Conservation (phyloP, 2,888 invertebrate species). For the Lepidocyrtoides sp. region DNA sequence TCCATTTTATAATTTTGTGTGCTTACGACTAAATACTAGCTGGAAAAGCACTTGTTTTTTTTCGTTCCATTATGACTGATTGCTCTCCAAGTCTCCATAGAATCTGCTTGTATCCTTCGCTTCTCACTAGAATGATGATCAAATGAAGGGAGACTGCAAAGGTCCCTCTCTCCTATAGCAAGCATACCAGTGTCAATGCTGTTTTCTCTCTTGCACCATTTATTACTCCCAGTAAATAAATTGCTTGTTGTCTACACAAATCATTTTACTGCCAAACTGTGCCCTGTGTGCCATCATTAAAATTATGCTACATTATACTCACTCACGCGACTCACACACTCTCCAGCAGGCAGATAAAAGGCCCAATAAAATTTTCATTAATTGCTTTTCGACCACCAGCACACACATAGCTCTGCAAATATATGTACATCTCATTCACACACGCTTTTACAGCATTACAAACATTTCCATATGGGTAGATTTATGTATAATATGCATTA, state of each 20-base stretch:
- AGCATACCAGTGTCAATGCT: no score
- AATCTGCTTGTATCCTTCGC: no score
- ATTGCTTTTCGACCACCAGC: constrained; percentile 52
- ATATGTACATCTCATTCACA: neutral
- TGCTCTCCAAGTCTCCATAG: no score
- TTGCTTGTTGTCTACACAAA: constrained; percentile 55
- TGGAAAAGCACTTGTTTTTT: no score
- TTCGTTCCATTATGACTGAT: neutral
- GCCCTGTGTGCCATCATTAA: neutral
- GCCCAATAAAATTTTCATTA: constrained; percentile 67
- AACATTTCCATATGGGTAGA: neutral
- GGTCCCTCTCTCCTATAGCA: no score
- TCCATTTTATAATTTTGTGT: no score
- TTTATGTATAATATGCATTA: neutral
- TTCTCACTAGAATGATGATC: no score
- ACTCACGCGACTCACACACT: constrained; percentile 41
- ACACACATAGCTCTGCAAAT: neutral
- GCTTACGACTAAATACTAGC: no score
- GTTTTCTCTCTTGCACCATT: neutral
- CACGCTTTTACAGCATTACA: neutral
- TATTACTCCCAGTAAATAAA: constrained; percentile 45
- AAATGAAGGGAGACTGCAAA: no score
- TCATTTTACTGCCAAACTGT: constrained; percentile 45
- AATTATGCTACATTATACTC: neutral
- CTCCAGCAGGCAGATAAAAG: neutral